Base-by-base conservation (phyloP, 2,888 invertebrate species). In the Apamea sordens region DNA sequence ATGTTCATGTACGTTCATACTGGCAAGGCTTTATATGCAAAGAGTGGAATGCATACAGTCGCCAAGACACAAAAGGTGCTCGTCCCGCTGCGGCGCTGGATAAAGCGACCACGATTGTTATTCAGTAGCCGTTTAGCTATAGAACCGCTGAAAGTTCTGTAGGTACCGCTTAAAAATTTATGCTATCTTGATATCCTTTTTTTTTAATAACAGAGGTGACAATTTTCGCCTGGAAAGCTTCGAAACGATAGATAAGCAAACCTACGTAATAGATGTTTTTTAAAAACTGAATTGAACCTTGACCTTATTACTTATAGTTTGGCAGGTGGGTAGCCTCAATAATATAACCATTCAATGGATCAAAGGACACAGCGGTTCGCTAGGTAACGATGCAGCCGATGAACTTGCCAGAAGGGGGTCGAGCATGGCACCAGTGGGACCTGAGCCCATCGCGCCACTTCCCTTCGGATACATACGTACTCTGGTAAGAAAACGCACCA, bases 21-120 rank as follows among this genome's bases (percentile, higher is more conserved):
- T 59, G 73, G 44, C 53, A 28, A 36, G 70, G 36, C 65, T 83
- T 83, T 79, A 69, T 74, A 79, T 77, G 76, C 76, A 67, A 73
- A 83, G 76, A 79, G 79, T 76, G 79, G 61, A 75, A 18, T 68
- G 86, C 74, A 78, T 21, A 65, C 79, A 72, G 75, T 76, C 67
- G 63, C 70, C 64, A 61, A 63, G n/a, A 24, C 79, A 84, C 86
- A 83, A 83, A 74, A 85, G 84, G 59, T 41, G 74, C 28, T 74
- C 64, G 47, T 69, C 74, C 64, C 68, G 3, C 47, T 69, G 82
- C 36, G 82, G 53, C 76, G 76, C 71, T 75, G 80, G 44, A 74
- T 74, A 76, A 73, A 85, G 65, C 68, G 18, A 18, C 28, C 63
- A 41, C 53, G 36, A 75, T 86, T 83, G 74, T 74, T 83, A 85